Evolutionary conservation across 2,888 invertebrate species (phyloP).

Genomic region (Steinernema carpocapsae): DNA sequence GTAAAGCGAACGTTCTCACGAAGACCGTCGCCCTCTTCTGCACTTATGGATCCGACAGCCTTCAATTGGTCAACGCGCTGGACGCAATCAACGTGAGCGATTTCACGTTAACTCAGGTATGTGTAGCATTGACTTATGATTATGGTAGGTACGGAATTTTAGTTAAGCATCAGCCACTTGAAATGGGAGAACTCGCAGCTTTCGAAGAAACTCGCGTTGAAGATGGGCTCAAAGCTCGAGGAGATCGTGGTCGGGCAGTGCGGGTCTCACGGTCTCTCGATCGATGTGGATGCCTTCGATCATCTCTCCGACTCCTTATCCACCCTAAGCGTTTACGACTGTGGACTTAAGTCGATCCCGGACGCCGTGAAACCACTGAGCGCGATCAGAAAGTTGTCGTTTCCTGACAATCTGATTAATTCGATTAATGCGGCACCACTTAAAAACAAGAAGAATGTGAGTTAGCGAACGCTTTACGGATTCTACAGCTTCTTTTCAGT

Average conservation of each 20-base stretch:
- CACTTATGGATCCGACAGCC: constrained; percentile 58
- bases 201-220: constrained; percentile 41
- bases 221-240: constrained; percentile 47
- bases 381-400: constrained; percentile 23
- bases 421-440: constrained; percentile 19
- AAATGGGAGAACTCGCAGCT: constrained; percentile 49
- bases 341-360: constrained; percentile 52
- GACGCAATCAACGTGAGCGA: constrained; percentile 55
- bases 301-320: constrained; percentile 44
- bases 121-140: neutral
- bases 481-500: constrained; percentile 68
- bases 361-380: constrained; percentile 28
- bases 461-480: neutral
- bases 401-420: constrained; percentile 35
- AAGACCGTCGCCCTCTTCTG: constrained; percentile 44
- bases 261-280: constrained; percentile 42
- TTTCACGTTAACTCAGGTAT: constrained; percentile 52
- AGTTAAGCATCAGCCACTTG: constrained; percentile 59
- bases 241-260: constrained; percentile 55
- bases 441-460: constrained; percentile 34
- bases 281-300: constrained; percentile 45
- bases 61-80: constrained; percentile 55
- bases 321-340: constrained; percentile 59
- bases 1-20: neutral
- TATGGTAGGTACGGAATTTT: constrained; percentile 19